Evolutionary conservation across 2,888 invertebrate genomes (phyloP).

Genomic region (Aquatica leii): DNA sequence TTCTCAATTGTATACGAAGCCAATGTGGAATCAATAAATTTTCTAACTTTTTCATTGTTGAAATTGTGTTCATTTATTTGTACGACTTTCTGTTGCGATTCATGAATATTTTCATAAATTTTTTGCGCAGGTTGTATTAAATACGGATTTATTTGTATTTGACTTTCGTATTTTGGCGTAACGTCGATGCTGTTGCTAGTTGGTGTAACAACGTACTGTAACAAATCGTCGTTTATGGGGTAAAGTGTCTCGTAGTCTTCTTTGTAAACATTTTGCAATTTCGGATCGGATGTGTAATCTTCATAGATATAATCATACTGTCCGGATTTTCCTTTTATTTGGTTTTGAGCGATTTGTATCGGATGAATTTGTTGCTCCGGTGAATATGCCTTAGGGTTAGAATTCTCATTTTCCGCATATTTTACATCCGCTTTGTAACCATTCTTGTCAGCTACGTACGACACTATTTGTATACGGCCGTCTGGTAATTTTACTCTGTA

Average conservation of each 20-base stretch:
- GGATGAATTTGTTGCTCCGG: constrained; percentile 38
- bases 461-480: constrained; percentile 67
- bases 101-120: constrained; percentile 27
- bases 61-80: constrained; percentile 32
- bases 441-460: constrained; percentile 70
- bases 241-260: constrained; percentile 13
- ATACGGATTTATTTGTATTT: constrained; percentile 31
- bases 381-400: constrained; percentile 24
- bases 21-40: constrained; percentile 46
- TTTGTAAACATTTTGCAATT: constrained; percentile 26
- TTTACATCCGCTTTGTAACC: constrained; percentile 74
- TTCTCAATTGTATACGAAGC: constrained; percentile 40
- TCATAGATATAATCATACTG: constrained; percentile 41
- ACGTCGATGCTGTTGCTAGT: not conserved
- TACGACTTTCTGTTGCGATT: constrained; percentile 22
- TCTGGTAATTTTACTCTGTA: constrained; percentile 75
- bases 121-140: constrained; percentile 17
- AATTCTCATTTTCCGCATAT: constrained; percentile 58
- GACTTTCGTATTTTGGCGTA: constrained; percentile 27
- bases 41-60: constrained; percentile 38
- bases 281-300: constrained; percentile 28
- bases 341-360: constrained; percentile 28
- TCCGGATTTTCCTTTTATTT: constrained; percentile 23
- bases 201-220: constrained; percentile 4
- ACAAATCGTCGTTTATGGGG: constrained; percentile 12